Percentiles rank a stretch among this genome's conserved stretches.
phyloP scores from a whole-genome alignment of 2,888 invertebrate genomes.

The Athalia rosae region DNA sequence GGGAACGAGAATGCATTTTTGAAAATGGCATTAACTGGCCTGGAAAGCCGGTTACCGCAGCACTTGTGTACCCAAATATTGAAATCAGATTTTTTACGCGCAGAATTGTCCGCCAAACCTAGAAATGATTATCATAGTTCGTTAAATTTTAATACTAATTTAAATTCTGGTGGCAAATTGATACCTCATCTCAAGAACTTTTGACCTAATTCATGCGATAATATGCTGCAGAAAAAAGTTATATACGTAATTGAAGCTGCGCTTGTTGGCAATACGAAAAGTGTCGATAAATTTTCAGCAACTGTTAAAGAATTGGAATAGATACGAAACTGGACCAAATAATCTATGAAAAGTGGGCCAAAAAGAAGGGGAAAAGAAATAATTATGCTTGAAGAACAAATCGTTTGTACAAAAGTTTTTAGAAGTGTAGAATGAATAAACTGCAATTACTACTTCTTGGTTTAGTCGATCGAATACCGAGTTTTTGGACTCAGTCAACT shows the following conservation, averaged over 20 bases:
- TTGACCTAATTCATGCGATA: conserved; percentile 4
- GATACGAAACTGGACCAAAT: conserved; percentile 12
- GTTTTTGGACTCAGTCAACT: neutral
- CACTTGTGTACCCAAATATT: conserved; percentile 53
- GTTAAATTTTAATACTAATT: conserved; percentile 6
- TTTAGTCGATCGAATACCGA: conserved; percentile 7
- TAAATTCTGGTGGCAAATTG: conserved; percentile 17
- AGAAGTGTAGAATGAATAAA: neutral
- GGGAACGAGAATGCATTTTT: conserved; percentile 49
- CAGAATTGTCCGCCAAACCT: conserved; percentile 53
- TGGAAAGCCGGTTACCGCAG: conserved; percentile 48
- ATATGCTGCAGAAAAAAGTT: conserved; percentile 13
- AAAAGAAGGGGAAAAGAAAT: neutral
- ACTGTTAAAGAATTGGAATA: conserved; percentile 6
- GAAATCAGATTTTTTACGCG: conserved; percentile 59
- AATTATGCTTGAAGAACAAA: neutral
- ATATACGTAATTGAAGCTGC: neutral
- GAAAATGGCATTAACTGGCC: conserved; percentile 50
- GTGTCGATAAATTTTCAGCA: neutral
- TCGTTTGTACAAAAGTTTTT: neutral
- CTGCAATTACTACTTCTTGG: conserved; percentile 9
- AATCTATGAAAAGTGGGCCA: neutral
- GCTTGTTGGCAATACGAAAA: neutral
- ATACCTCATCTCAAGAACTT: neutral
- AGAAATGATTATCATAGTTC: neutral